These are phyloP conservation scores for Drosophila anomalata DNA, from an alignment of 2,888 invertebrate species.

Conservation along the genomic window DNA sequence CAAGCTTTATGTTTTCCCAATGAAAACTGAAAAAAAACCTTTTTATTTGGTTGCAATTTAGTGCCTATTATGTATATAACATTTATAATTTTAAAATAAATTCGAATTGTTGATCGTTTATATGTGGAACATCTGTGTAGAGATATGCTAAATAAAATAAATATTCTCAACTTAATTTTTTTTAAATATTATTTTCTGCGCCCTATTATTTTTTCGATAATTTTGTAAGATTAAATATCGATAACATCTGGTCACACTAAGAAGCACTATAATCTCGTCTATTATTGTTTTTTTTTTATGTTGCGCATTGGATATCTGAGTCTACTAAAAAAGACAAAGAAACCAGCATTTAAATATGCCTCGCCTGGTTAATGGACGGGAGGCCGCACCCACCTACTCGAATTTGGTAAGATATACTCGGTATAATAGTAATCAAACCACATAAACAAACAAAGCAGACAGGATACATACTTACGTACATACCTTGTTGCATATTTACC, in stretches of 20 bases:
- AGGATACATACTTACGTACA: neutral
- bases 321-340: constrained; percentile 22
- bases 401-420: constrained; percentile 17
- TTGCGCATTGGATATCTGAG: constrained; percentile 21
- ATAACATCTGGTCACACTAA: constrained; percentile 12
- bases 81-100: constrained; percentile 21
- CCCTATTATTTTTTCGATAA: neutral
- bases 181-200: neutral
- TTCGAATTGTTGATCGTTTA: constrained; percentile 24
- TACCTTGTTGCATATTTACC: neutral
- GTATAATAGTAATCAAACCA: neutral
- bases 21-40: neutral
- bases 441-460: neutral
- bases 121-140: neutral
- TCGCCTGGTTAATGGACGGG: constrained; percentile 21
- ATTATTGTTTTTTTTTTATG: constrained; percentile 37
- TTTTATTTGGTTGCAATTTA: constrained; percentile 13
- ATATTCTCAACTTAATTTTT: too few species aligned
- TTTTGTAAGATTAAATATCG: neutral
- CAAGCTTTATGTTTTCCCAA: constrained; percentile 1
- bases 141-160: neutral
- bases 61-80: constrained; percentile 21
- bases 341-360: constrained; percentile 17
- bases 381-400: constrained; percentile 33
- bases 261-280: constrained; percentile 8